phyloP scores from a whole-genome alignment of 2,888 invertebrate genomes.

The Diloba caeruleocephala region DNA sequence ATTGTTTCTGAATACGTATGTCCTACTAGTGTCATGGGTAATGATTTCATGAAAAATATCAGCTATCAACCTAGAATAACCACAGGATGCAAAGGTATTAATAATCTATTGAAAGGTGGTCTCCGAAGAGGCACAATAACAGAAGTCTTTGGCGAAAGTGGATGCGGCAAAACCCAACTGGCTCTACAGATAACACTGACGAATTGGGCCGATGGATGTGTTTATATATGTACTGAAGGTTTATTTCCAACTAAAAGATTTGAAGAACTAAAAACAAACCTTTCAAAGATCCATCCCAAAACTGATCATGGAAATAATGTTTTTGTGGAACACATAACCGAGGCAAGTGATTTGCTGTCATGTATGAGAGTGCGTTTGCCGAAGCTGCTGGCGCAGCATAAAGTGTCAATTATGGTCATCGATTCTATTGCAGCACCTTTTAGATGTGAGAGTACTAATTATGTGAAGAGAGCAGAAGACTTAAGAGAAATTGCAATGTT shows the following conservation, averaged over 20 bases:
- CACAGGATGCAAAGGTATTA: constrained; percentile 90
- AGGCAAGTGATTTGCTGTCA: constrained; percentile 74
- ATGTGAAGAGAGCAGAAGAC: constrained; percentile 81
- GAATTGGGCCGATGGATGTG: constrained; percentile 89
- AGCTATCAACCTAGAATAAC: constrained; percentile 61
- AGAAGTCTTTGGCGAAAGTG: constrained; percentile 95
- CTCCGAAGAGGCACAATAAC: constrained; percentile 91
- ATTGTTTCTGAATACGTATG: constrained; percentile 63
- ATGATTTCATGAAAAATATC: constrained; percentile 56
- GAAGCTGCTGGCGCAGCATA: constrained; percentile 67
- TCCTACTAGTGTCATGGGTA: constrained; percentile 62
- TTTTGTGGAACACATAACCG: constrained; percentile 82
- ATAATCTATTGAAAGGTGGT: constrained; percentile 91
- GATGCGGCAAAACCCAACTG: constrained; percentile 94
- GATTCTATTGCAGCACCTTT: constrained; percentile 85
- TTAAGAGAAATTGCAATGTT: constrained; percentile 76
- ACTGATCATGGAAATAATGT: constrained; percentile 73
- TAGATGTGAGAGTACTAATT: constrained; percentile 78
- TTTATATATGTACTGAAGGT: constrained; percentile 94
- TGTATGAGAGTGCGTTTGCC: constrained; percentile 78
- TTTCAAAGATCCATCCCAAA: constrained; percentile 49
- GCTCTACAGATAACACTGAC: constrained; percentile 92
- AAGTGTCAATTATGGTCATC: constrained; percentile 71
- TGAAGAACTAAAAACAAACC: constrained; percentile 71
- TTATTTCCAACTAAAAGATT: constrained; percentile 86